Conservation (phyloP, 2,888 invertebrate genomes). For the Cosmopolites sordidus region DNA sequence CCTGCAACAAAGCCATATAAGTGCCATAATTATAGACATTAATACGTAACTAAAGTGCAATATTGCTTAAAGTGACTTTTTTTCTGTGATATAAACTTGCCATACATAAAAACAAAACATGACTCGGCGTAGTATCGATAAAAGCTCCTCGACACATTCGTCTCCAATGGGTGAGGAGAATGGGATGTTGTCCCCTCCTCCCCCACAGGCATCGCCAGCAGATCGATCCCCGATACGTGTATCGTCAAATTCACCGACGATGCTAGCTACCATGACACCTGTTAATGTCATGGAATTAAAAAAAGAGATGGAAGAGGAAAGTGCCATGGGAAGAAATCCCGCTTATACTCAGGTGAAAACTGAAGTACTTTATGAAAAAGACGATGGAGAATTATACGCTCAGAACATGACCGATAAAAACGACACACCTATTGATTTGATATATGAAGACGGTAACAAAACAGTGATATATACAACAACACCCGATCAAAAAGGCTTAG, state of each 20-base stretch:
- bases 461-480: constrained; percentile 78
- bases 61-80: constrained; percentile 40
- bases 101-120: constrained; percentile 34
- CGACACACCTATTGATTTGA: constrained; percentile 74
- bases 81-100: constrained; percentile 45
- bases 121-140: constrained; percentile 46
- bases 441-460: constrained; percentile 80
- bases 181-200: constrained; percentile 50
- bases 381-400: constrained; percentile 48
- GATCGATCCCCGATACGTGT: constrained; percentile 47
- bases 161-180: constrained; percentile 39
- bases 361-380: constrained; percentile 50
- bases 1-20: constrained; percentile 36
- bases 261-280: constrained; percentile 83
- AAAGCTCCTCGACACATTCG: constrained; percentile 39
- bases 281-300: constrained; percentile 75
- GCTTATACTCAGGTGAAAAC: constrained; percentile 56
- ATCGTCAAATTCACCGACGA: constrained; percentile 65
- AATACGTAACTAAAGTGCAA: constrained; percentile 44
- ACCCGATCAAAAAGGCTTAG: constrained; percentile 74
- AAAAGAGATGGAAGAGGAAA: constrained; percentile 62
- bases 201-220: constrained; percentile 53
- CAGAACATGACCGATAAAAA: constrained; percentile 55
- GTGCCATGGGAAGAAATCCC: constrained; percentile 55
- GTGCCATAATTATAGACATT: constrained; percentile 41